Base-by-base conservation (phyloP, 2,113 vertebrate species). In the Sturnira hondurensis region DNA sequence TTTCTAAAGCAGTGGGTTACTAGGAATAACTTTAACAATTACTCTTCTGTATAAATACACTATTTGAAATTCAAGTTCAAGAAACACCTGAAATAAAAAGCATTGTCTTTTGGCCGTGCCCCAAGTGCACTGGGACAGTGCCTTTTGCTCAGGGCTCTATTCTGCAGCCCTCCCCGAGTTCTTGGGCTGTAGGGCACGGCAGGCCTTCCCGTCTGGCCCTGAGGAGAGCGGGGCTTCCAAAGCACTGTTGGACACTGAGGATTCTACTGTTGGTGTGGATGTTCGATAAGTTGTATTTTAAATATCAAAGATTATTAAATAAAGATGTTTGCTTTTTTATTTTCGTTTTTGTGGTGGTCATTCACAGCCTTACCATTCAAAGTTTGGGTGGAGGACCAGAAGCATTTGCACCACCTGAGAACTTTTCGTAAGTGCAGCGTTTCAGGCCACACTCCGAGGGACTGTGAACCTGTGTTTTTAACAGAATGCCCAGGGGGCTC, bases 271-370 rank as follows among this genome's bases (percentile, higher is more conserved):
- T 96, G 47, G 71, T 94, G 97, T 97, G 95, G 98, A 81, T 96
- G 80, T 86, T 86, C 28, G 9, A 94, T 91, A 83, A 97, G 74
- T 91, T 98, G 98, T 98, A 98, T 98, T 98, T 98, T 98, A 97
- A 97, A 97, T 97, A 97, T 98, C 97, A 97, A 97, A 96, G 95
- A 97, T 98, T 98, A 98, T 97, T 16, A 97, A 98, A 98, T 98
- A 98, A 98, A 98, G 96, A 91, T 97, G 93, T 98, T 96, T 97
- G 96, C 94, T 97, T 98, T 98, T 97, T 96, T 94, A 91, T 91
- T 95, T 97, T 90, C 16, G 91, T 54, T 95, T 56, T 56, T 50
- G 54, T 96, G 15, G 95, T 96, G 36, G 67, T 54, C 24, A 28
- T 50, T 87, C n/a, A 9, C 52, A 94, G 36, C 43, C 65, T 80